Base-by-base conservation (phyloP, 2,113 vertebrate genomes). In the Strix uralensis region DNA sequence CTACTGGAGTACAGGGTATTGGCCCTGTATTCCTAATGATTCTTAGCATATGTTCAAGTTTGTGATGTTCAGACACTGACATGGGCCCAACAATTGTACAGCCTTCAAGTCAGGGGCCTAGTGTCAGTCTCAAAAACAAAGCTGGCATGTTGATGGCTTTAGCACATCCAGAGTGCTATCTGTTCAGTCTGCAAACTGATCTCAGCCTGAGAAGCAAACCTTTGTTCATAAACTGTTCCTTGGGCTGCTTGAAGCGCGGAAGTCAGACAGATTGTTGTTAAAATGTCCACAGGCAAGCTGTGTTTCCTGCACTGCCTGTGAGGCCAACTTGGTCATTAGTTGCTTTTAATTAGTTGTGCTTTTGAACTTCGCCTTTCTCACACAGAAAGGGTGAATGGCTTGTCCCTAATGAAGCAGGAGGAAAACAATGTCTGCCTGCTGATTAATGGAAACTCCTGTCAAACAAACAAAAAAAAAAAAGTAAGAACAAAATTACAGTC, bases 331-430 rank as follows among this genome's bases (percentile, higher is more conserved):
- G 27, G 47, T 84, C 71, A 62, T 75, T 65, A 84, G 89, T 65
- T 70, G 42, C 42, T 89, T 94, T 62, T 78, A 91, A 91, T 92
- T 81, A 87, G 55, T 81, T 82, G 47, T 71, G 58, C 79, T 92
- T 90, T 92, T 96, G 85, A 93, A 85, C 70, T 94, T 80, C 72
- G 81, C 81, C 74, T 89, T 86, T 90, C 81, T 92, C 40, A 29
- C 1, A 2, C 58, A 44, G 34, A 40, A 83, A 69, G 40, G 40
- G 75, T 72, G 62, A 85, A 93, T 59, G 58, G 73, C 32, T 94
- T 82, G 62, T 88, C 49, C 83, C 23, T 91, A 92, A 83, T 92
- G 88, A 92, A 92, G 80, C 38, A 38, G 67, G 66, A 88, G 32
- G 80, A 73, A 92, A 54, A 42, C 44, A 30, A 18, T 65, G 34